A percentile compares a stretch with the other conserved stretches of the same genome.
These are phyloP conservation scores for Diadumene lineata DNA, from an alignment of 92 coral and sea anemone genomes.

Conservation along the genomic window DNA sequence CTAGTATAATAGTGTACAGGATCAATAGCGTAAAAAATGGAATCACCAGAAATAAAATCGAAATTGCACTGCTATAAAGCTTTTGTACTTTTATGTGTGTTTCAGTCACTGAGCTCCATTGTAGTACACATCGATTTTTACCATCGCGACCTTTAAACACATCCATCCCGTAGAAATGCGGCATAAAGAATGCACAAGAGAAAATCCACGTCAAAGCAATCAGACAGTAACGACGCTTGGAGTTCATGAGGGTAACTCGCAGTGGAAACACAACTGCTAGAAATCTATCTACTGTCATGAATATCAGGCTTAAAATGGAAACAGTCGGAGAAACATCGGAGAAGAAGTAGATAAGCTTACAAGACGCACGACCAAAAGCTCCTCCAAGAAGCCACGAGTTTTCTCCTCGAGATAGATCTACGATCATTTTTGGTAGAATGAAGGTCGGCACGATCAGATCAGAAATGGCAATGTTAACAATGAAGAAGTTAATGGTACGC, in stretches of 20 bases:
- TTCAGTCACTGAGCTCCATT: conserved; percentile 4
- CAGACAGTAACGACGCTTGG: not conserved
- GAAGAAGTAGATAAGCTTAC: conserved; percentile 10
- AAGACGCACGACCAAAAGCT: not conserved
- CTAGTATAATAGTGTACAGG: conserved; percentile 23
- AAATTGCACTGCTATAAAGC: conserved; percentile 1
- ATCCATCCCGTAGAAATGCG: conserved; percentile 24
- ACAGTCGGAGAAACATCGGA: conserved; percentile 32
- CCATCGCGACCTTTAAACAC: not conserved
- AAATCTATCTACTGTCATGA: conserved; percentile 31
- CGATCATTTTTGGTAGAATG: not conserved
- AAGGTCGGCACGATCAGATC: conserved; percentile 34
- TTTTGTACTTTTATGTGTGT: conserved; percentile 7
- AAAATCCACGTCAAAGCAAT: conserved; percentile 33
- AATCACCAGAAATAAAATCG: conserved; percentile 14
- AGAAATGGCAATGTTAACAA: conserved; percentile 69
- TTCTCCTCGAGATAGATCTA: not conserved
- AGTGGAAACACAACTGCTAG: conserved; percentile 33
- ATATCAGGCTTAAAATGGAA: conserved; percentile 28
- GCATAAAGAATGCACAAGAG: conserved; percentile 32
- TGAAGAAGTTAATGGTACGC: conserved; percentile 60
- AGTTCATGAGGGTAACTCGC: not conserved
- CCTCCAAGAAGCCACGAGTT: conserved; percentile 10
- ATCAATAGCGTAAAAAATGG: conserved; percentile 17
- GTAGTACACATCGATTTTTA: not conserved